Evolutionary conservation across 2,888 invertebrate species (phyloP), one percentile per base, ranked within the genome.

Genomic region (Trilocha varians): DNA sequence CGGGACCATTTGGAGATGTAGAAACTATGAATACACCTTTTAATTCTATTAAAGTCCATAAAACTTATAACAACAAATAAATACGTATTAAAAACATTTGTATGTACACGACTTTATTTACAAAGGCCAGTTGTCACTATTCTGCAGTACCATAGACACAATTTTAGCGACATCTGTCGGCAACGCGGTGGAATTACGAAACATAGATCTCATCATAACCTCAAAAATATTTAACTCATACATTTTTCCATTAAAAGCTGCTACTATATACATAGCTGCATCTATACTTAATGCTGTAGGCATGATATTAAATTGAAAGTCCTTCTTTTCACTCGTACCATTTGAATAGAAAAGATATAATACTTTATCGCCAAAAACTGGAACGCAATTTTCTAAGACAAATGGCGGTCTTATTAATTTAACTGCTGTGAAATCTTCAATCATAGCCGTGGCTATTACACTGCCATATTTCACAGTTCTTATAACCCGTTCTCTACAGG

Each of bases 171-270:
- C 48, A 52, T 74, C 70, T 34, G 45, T 59, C 0, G 70, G 64
- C 59, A 60, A 64, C 2, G 57, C 52, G 0, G 52, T 43, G 0
- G 53, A 39, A 0, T 60, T 45, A 0, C 70, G 65, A 46, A 76
- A 78, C 70, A 78, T 72, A 1, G 77, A 74, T 13, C 65, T 62
- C 1, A 76, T 39, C 5, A 78, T 36, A 0, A 70, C 58, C 15
- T 78, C 78, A 70, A 78, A 72, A 0, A 79, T 66, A 55, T 79
- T 77, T 45, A 72, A 76, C 38, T 79, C 79, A 41, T 73, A 79
- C 42, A 79, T 72, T 41, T 70, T 77, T 0, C 79, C 78, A 48
- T 79, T 52, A 3, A 72, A 34, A 1, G 79, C 77, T 1, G 68
- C 68, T 1, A 77, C 70, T 8, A 79, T 41, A 38, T 79, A 78